Base-by-base conservation (phyloP, 2,113 vertebrate species). In the Rhinogobius similis region DNA sequence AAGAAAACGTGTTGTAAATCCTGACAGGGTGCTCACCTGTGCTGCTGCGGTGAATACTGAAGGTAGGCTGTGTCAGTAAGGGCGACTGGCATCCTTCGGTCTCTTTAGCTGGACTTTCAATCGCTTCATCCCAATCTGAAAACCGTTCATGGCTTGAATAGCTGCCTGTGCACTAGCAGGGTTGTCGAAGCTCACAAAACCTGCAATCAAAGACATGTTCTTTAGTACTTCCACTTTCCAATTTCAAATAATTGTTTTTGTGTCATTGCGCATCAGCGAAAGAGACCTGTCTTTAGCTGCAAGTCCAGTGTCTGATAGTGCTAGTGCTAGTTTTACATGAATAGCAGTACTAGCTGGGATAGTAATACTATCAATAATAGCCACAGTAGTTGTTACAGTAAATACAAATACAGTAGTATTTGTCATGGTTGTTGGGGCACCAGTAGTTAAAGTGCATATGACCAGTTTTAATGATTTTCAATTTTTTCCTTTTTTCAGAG, bases 131-230 rank as follows among this genome's bases (percentile, higher is more conserved):
- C 98, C 98, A 21, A 99, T 96, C 92, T 99, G 97, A 91, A 99
- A 99, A 88, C 97, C 97, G 10, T 99, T 99, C 97, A 99, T 99
- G 91, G 98, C 96, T 89, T 99, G 97, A 87, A 97, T 97, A 77
- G 96, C 97, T 53, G 96, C 95, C 90, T 99, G 98, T 41, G 98
- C 98, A 65, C 97, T 98, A 79, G 96, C 94, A 0, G 98, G 98
- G 94, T 99, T 98, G 93, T 99, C 98, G 78, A 99, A 99, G 91
- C 98, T 99, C 91, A 99, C 98, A 81, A 99, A 99, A 72, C 98
- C 98, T 99, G 92, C 0, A 29, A 36, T 24, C 26, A 58, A 59
- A 29, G 10, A 65, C 9, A 67, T 13, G 8, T 32, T 65, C 3
- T 78, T 73, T 26, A 70, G 68, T 12, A 21, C 14, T 20, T 58